Evolutionary conservation across 2,113 vertebrate species (phyloP).

Genomic region (Sakesphorus luctuosus): DNA sequence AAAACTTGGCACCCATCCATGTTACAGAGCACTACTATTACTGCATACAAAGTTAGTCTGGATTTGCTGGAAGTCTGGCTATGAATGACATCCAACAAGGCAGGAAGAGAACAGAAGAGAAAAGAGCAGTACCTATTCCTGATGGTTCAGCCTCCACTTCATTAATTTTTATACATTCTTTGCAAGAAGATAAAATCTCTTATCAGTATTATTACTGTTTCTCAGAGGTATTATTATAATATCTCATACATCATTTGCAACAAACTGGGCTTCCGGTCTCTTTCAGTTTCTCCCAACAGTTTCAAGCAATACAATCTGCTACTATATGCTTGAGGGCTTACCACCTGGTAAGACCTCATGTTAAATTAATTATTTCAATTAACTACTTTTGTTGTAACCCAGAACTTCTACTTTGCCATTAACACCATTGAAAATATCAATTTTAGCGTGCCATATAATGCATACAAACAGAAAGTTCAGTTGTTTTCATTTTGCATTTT

Average conservation of each 20-base stretch:
- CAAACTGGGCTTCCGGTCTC: not conserved
- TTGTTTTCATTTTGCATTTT: not conserved
- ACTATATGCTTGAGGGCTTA: not conserved
- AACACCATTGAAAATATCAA: not conserved
- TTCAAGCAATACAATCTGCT: not conserved
- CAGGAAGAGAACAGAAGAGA: not conserved
- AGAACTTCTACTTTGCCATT: not conserved
- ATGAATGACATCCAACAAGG: not conserved
- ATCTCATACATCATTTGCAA: not conserved
- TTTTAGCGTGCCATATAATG: not conserved
- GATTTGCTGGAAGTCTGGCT: not conserved
- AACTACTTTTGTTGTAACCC: not conserved
- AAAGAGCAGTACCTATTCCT: not conserved
- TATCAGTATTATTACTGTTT: not conserved
- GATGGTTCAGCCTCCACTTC: not conserved
- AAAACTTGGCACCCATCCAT: not conserved
- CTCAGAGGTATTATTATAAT: not conserved
- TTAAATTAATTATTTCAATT: constrained; percentile 4
- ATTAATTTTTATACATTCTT: not conserved
- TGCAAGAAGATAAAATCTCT: not conserved
- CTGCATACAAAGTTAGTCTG: not conserved
- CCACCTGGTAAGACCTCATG: not conserved
- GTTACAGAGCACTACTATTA: not conserved
- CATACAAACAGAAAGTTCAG: not conserved
- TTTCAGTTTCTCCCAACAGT: not conserved